Conservation (phyloP, 2,797 vertebrate species). For the Anguilla obscura region DNA sequence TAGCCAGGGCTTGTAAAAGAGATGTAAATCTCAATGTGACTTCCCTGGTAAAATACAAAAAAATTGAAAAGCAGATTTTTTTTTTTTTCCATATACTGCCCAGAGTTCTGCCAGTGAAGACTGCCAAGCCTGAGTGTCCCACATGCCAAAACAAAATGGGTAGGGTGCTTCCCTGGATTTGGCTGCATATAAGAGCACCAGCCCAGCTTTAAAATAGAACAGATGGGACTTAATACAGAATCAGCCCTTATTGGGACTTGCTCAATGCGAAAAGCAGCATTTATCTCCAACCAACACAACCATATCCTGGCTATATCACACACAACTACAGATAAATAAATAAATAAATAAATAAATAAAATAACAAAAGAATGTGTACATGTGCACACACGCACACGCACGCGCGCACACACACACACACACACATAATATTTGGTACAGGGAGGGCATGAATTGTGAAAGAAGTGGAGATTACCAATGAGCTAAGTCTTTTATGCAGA, state of each 20-base stretch:
- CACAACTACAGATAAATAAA: constrained; percentile 5
- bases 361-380: background rate
- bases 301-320: constrained; percentile 29
- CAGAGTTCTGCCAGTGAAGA: constrained; percentile 17
- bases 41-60: no score
- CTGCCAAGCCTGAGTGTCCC: background rate
- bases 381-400: background rate
- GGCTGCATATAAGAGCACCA: constrained; percentile 23
- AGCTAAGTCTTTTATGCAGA: constrained; percentile 22
- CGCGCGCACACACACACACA: constrained; percentile 10
- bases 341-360: no score
- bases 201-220: constrained; percentile 33
- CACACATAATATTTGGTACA: constrained; percentile 22
- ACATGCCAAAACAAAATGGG: background rate
- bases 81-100: background rate
- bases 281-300: constrained; percentile 35
- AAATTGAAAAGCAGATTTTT: no score
- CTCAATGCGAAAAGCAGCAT: constrained; percentile 29
- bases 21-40: no score
- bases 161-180: constrained; percentile 26
- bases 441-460: constrained; percentile 21
- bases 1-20: no score
- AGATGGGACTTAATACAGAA: constrained; percentile 36
- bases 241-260: constrained; percentile 28
- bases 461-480: constrained; percentile 13